A percentile compares a stretch with the other conserved stretches of the same genome.
These are phyloP conservation scores for Cliona cf. orientalis DNA, from an alignment of 37 sponge, comb jelly and placozoan genomes.

Conservation along the genomic window DNA sequence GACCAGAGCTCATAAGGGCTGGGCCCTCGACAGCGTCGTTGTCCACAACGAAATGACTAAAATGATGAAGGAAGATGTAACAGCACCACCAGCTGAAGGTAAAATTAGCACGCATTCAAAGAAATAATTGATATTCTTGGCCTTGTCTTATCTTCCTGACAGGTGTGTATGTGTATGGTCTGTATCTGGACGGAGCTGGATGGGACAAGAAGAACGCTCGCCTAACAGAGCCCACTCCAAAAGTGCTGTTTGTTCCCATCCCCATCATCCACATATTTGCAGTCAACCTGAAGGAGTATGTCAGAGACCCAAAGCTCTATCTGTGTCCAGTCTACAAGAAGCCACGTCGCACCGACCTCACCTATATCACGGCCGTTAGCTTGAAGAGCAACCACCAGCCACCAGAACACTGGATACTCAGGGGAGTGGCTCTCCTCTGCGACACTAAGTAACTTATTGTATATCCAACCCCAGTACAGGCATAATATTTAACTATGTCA, in stretches of 20 bases:
- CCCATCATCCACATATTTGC: constrained; percentile 97
- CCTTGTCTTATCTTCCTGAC: too few relatives aligned
- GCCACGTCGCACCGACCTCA: constrained; percentile 95
- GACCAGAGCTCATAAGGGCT: constrained; percentile 99
- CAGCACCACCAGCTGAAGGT: constrained; percentile 88
- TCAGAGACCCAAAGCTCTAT: constrained; percentile 88
- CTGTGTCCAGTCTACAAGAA: constrained; percentile 99
- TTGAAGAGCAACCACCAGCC: constrained; percentile 73
- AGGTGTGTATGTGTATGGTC: constrained; percentile 97
- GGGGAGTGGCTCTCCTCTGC: constrained; percentile 97
- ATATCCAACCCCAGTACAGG: too few relatives aligned
- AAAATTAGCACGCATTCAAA: too few relatives aligned
- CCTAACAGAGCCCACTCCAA: constrained; percentile 88
- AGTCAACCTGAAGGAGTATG: constrained; percentile 59
- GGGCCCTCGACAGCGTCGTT: constrained; percentile 97
- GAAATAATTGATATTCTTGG: too few relatives aligned
- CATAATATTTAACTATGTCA: too few relatives aligned
- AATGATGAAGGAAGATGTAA: constrained; percentile 92
- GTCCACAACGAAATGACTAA: constrained; percentile 94
- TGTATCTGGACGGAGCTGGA: constrained; percentile 98
- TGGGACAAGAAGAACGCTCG: constrained; percentile 90
- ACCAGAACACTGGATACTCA: constrained; percentile 96
- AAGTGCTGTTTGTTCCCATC: constrained; percentile 88
- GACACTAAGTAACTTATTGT: constrained; percentile 92
- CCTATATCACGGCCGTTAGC: constrained; percentile 88